Evolutionary conservation across 2,888 invertebrate genomes (phyloP), one percentile per base, ranked within the genome.

Genomic region (Drosophila tripunctata): DNA sequence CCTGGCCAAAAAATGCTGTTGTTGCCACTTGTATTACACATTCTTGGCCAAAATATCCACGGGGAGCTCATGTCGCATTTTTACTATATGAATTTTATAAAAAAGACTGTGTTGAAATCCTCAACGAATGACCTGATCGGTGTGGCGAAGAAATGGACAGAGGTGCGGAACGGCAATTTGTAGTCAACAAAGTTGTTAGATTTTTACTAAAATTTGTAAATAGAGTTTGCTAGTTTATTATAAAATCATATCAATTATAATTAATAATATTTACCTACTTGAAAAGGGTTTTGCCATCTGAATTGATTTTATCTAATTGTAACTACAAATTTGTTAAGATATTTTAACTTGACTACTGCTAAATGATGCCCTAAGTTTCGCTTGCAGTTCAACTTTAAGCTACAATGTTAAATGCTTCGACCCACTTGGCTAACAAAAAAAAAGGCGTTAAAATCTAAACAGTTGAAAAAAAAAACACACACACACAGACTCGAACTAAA

Each of bases 351-450:
- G 24, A 10, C 12, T 27, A n/a, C 4, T 17, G 8, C 27, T 12
- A 35, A 8, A 24, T 8, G 4, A 4, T 41, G n/a, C 4, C 12
- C 10, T 51, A 4, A 43, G 12, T 14, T 45, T 2, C 4, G 14
- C 22, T n/a, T n/a, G 15, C 15, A n/a, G 43, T 17, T 33, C 2
- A 47, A 22, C 21, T n/a, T 47, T 0, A 35, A 24, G 14, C n/a
- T 27, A 24, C 30, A 55, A 24, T 55, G 50, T 64, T 73, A 64
- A 73, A 57, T 55, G 48, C 41, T 56, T 51, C 64, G 68, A 62
- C 62, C 81, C 57, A 84, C 54, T 67, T 66, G 15, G 10, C n/a
- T n/a, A n/a, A n/a, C n/a, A n/a, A n/a, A n/a, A 17, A 58, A 51
- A 27, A 31, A 12, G 27, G 50, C 48, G 43, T 62, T 60, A 54